Evolutionary conservation across 1,140 invertebrate genomes (phyloP).

Genomic region (Drosophila serrata): DNA sequence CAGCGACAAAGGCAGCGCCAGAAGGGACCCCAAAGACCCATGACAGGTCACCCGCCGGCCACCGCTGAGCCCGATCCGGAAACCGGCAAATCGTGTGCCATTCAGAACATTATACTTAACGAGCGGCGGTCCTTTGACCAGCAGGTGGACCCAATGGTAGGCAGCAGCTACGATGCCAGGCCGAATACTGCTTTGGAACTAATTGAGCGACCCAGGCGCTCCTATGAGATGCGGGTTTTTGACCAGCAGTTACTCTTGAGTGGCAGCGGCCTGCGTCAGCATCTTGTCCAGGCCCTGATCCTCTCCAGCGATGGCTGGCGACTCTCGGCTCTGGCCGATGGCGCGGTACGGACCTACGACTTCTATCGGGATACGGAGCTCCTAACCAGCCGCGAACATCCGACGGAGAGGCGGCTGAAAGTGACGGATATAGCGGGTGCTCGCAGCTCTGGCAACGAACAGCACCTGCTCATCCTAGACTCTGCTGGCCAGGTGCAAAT

Average conservation of each 20-base stretch:
- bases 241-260: constrained; percentile 77
- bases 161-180: constrained; percentile 35
- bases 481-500: constrained; percentile 51
- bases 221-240: constrained; percentile 70
- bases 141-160: constrained; percentile 18
- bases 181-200: constrained; percentile 66
- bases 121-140: constrained; percentile 72
- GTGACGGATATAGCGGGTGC: constrained; percentile 61
- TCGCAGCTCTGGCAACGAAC: constrained; percentile 39
- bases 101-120: constrained; percentile 84
- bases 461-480: constrained; percentile 56
- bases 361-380: constrained; percentile 73
- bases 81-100: constrained; percentile 83
- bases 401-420: not conserved
- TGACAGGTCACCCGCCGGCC: constrained; percentile 30
- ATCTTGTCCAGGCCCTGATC: constrained; percentile 71
- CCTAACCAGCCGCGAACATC: not conserved
- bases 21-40: constrained; percentile 16
- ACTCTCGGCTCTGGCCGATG: constrained; percentile 71
- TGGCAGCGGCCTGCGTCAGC: constrained; percentile 65
- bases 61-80: constrained; percentile 39
- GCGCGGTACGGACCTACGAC: constrained; percentile 67
- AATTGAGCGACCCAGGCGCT: constrained; percentile 58
- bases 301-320: constrained; percentile 75
- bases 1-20: constrained; percentile 52